Conservation (phyloP, 2,797 vertebrate species). For the Pseudocheirus occidentalis region DNA sequence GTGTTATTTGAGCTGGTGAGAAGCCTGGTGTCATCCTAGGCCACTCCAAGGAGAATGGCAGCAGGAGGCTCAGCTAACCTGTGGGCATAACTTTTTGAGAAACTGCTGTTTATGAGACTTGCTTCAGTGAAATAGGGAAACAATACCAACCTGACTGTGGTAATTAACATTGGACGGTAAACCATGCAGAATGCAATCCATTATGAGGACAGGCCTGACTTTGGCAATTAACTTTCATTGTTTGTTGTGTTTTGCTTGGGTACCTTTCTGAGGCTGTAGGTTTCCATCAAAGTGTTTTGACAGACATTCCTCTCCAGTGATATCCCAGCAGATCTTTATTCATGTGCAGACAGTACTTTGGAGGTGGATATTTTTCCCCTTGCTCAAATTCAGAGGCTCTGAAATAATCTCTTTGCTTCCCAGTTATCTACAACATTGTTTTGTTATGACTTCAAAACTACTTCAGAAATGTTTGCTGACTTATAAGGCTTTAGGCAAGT, state of each 20-base stretch:
- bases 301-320: background rate
- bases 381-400: conserved; percentile 28
- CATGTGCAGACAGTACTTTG: background rate
- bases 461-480: background rate
- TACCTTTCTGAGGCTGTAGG: conserved; percentile 1
- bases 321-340: background rate
- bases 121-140: conserved; percentile 53
- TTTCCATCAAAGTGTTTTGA: conserved; percentile 45
- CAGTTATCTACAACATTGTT: conserved; percentile 46
- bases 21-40: background rate
- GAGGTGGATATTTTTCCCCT: conserved; percentile 7
- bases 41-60: background rate
- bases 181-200: background rate
- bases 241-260: conserved; percentile 35
- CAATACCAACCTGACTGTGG: background rate
- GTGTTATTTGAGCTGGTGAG: background rate
- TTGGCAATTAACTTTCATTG: conserved; percentile 39
- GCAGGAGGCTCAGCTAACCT: background rate
- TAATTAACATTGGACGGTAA: conserved; percentile 65
- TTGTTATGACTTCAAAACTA: conserved; percentile 58
- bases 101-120: background rate
- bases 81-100: background rate
- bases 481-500: conserved; percentile 1
- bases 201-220: conserved; percentile 1
- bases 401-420: conserved; percentile 54